phyloP scores from a whole-genome alignment of 2,113 vertebrate genomes.

The Coryphaenoides rupestris region DNA sequence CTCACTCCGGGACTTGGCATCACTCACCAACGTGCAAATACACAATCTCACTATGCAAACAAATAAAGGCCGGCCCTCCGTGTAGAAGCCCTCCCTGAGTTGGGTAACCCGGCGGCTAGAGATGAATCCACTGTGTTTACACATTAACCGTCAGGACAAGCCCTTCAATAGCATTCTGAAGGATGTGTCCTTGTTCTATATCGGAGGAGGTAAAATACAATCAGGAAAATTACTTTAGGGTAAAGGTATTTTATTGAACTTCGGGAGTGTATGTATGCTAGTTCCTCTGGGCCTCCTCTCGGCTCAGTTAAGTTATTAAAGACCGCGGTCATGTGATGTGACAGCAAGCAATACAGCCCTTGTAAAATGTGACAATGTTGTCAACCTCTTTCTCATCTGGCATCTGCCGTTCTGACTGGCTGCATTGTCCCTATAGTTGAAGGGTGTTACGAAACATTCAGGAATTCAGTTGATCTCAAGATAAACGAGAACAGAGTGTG shows the following conservation, averaged over 20 bases:
- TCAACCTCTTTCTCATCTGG: conserved; percentile 13
- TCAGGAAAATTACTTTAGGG: conserved; percentile 22
- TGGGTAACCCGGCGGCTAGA: conserved; percentile 38
- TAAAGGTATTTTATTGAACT: conserved; percentile 33
- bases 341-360: conserved; percentile 12
- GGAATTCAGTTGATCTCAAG: conserved; percentile 38
- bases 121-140: conserved; percentile 64
- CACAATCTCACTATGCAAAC: conserved; percentile 72
- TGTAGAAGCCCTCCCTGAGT: conserved; percentile 57
- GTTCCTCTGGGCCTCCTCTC: conserved; percentile 2
- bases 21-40: conserved; percentile 53
- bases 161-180: conserved; percentile 50
- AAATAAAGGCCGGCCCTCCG: conserved; percentile 64
- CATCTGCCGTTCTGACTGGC: conserved; percentile 25
- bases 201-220: conserved; percentile 35
- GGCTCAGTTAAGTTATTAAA: not conserved
- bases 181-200: not conserved
- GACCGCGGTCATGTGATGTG: conserved; percentile 12
- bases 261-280: not conserved
- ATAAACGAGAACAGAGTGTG: conserved; percentile 42
- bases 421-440: conserved; percentile 28
- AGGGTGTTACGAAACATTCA: conserved; percentile 34
- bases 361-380: conserved; percentile 20
- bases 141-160: conserved; percentile 56
- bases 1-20: no score